Evolutionary conservation across 1,140 invertebrate genomes (phyloP).

Genomic region (Achroia grisella): DNA sequence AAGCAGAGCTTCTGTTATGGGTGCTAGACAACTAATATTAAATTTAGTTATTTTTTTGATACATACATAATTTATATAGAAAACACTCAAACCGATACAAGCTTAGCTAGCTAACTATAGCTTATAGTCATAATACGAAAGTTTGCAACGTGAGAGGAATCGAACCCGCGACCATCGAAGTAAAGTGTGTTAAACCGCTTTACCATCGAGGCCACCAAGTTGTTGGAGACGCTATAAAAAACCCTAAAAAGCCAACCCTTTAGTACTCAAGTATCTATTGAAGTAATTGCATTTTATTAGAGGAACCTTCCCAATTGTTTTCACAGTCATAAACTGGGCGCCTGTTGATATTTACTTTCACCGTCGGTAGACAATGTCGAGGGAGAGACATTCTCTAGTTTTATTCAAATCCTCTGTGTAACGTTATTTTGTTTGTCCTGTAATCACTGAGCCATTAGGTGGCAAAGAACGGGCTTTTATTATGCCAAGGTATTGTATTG

Average conservation of each 20-base stretch:
- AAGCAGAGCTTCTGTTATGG: no score
- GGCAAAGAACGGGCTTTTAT: slow-evolving; percentile 10
- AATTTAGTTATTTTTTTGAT: no score
- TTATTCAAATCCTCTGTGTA: slow-evolving; percentile 5
- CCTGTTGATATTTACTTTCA: slow-evolving; percentile 23
- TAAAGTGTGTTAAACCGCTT: no score
- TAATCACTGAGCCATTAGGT: slow-evolving; percentile 21
- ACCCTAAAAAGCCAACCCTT: background rate
- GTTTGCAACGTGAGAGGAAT: no score
- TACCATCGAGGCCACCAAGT: no score
- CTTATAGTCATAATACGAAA: no score
- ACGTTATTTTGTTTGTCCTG: slow-evolving; percentile 17
- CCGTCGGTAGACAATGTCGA: slow-evolving; percentile 9
- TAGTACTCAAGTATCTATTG: background rate
- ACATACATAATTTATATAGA: no score
- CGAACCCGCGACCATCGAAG: no score
- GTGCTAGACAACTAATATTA: no score
- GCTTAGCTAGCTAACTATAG: no score
- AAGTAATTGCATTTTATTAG: slow-evolving; percentile 1
- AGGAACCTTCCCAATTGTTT: slow-evolving; percentile 1
- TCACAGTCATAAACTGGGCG: slow-evolving; percentile 8
- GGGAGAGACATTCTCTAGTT: slow-evolving; percentile 5
- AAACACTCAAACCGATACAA: no score
- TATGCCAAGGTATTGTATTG: slow-evolving; percentile 1
- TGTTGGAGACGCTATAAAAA: background rate